A percentile compares a stretch with the other conserved stretches of the same genome.
These are phyloP conservation scores for Ictalurus furcatus DNA, from an alignment of 2,113 vertebrate species.

Conservation along the genomic window DNA sequence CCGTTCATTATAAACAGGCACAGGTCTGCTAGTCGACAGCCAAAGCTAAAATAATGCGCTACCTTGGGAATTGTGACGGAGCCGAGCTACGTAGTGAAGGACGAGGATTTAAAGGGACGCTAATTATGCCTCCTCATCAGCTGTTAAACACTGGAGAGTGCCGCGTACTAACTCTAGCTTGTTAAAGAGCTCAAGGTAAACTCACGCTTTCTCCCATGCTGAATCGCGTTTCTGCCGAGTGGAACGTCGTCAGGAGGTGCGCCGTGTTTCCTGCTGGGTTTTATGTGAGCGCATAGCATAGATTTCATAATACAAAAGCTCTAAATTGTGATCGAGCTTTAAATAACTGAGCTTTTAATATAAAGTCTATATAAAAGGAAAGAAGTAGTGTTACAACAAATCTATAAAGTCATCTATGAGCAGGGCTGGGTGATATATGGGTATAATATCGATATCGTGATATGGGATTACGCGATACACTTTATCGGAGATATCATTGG, in stretches of 20 bases:
- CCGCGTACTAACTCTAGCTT: neutral
- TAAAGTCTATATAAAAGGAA: neutral
- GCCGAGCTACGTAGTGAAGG: constrained; percentile 23
- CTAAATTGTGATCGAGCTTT: neutral
- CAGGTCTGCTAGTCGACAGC: constrained; percentile 39
- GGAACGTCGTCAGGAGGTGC: neutral
- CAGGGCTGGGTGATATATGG: too few relatives aligned
- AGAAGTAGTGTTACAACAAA: too few relatives aligned
- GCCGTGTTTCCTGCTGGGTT: neutral
- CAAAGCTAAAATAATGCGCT: constrained; percentile 50
- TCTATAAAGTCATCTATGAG: neutral
- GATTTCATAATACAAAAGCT: neutral
- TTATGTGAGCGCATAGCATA: neutral
- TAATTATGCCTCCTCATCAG: constrained; percentile 45
- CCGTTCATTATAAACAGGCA: constrained; percentile 56
- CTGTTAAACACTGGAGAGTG: constrained; percentile 25
- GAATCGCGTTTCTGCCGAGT: too few relatives aligned
- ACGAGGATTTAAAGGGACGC: constrained; percentile 25
- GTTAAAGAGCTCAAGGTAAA: constrained; percentile 33
- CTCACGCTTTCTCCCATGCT: neutral
- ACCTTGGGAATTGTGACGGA: constrained; percentile 30
- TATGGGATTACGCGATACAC: too few relatives aligned
- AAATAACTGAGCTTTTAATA: neutral
- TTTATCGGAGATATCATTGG: too few relatives aligned
- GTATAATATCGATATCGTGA: too few relatives aligned